phyloP scores from a whole-genome alignment of 2,888 invertebrate genomes.

The Petrolisthes cinctipes region DNA sequence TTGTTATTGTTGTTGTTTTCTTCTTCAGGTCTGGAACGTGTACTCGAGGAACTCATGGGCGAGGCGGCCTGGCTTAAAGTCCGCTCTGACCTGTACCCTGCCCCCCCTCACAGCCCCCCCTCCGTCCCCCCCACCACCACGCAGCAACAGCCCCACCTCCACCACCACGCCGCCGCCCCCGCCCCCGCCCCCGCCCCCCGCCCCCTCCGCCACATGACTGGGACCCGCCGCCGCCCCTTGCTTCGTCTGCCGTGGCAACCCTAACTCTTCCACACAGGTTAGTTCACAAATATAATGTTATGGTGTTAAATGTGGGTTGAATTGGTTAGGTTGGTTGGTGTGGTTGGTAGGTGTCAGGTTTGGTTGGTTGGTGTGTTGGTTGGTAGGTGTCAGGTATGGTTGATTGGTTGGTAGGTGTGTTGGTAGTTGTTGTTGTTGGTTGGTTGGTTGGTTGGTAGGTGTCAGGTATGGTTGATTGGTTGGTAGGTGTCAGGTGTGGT shows the following conservation, averaged over 20 bases:
- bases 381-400: no score
- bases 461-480: no score
- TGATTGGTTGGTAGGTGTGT: no score
- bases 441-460: no score
- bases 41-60: slow-evolving; percentile 56
- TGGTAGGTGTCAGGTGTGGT: no score
- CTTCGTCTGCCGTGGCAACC: slow-evolving; percentile 52
- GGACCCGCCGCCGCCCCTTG: slow-evolving; percentile 51
- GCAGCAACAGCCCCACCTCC: neutral
- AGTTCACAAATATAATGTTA: slow-evolving; percentile 10
- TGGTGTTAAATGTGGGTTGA: neutral
- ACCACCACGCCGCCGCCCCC: slow-evolving; percentile 11
- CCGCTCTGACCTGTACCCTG: slow-evolving; percentile 50
- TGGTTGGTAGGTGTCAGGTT: no score
- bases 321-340: no score
- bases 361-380: no score
- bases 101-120: neutral
- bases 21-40: slow-evolving; percentile 49
- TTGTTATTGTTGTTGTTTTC: neutral
- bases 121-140: neutral
- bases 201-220: slow-evolving; percentile 44
- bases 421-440: no score
- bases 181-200: neutral
- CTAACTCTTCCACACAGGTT: neutral
- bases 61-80: slow-evolving; percentile 55